Evolutionary conservation across 2,797 vertebrate genomes (phyloP).

Genomic region (Tokudaia muenninki): DNA sequence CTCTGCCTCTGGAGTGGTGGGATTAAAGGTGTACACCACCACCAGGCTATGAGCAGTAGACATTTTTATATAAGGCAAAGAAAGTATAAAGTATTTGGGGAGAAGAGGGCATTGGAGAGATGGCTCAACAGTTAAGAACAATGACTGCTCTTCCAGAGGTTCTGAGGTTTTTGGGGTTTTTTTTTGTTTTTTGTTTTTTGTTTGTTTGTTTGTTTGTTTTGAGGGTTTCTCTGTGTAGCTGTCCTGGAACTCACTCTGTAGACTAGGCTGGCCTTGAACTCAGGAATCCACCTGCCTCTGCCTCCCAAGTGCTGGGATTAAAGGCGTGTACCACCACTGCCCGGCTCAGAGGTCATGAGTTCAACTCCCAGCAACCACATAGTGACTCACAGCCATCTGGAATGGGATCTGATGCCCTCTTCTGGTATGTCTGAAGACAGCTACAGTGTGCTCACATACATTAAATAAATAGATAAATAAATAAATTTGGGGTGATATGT

Average conservation of each 20-base stretch:
- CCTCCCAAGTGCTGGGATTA: too few relatives aligned
- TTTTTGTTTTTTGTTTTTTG: too few relatives aligned
- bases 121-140: background rate
- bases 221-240: too few relatives aligned
- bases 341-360: background rate
- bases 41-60: background rate
- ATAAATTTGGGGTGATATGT: background rate
- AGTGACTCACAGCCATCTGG: background rate
- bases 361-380: background rate
- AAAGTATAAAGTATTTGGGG: background rate
- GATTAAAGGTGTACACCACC: background rate
- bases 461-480: background rate
- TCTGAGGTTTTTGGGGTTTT: background rate
- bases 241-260: too few relatives aligned
- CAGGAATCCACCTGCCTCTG: too few relatives aligned
- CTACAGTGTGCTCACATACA: background rate
- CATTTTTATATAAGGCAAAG: background rate
- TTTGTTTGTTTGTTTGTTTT: too few relatives aligned
- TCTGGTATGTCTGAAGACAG: background rate
- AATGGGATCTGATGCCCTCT: background rate
- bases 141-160: background rate
- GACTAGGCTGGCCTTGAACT: too few relatives aligned
- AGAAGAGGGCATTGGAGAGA: background rate
- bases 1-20: background rate
- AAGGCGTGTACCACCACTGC: too few relatives aligned